Percentiles rank a stretch among this genome's conserved stretches.
These are phyloP conservation scores for Oligia strigilis DNA, from an alignment of 2,888 invertebrate species.

Conservation along the genomic window DNA sequence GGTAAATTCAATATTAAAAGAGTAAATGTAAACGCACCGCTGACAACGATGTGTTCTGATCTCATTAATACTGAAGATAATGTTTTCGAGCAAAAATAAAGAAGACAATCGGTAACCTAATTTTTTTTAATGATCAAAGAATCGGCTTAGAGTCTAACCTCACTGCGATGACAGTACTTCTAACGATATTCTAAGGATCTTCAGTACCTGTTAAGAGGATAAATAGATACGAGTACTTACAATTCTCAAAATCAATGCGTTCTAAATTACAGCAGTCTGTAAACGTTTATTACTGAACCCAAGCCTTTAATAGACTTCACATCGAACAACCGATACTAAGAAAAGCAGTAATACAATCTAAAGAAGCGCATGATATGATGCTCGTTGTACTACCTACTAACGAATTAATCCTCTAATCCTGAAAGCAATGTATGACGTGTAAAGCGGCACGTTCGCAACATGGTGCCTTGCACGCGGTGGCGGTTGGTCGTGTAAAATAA, in stretches of 20 bases:
- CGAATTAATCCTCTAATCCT: conserved; percentile 14
- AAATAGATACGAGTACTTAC: background rate
- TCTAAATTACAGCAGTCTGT: background rate
- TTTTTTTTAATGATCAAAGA: background rate
- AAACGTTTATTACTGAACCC: conserved; percentile 23
- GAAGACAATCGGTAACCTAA: no score
- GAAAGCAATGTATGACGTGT: conserved; percentile 42
- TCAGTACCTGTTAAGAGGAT: background rate
- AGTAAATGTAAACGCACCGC: background rate
- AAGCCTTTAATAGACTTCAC: conserved; percentile 10
- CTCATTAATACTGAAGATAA: background rate
- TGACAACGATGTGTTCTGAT: background rate
- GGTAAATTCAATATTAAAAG: conserved; percentile 27
- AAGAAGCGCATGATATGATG: background rate
- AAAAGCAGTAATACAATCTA: background rate
- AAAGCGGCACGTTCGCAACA: conserved; percentile 47
- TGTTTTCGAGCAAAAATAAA: background rate
- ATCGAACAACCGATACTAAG: background rate
- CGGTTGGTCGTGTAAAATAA: conserved; percentile 72
- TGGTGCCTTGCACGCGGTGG: conserved; percentile 41
- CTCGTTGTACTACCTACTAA: conserved; percentile 1
- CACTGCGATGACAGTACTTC: background rate
- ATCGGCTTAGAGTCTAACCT: background rate
- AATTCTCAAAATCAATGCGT: conserved; percentile 4
- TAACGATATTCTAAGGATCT: background rate